A percentile compares a stretch with the other conserved stretches of the same genome.
Conservation (phyloP, 2,113 vertebrate species). For the Macroglossus sobrinus region DNA sequence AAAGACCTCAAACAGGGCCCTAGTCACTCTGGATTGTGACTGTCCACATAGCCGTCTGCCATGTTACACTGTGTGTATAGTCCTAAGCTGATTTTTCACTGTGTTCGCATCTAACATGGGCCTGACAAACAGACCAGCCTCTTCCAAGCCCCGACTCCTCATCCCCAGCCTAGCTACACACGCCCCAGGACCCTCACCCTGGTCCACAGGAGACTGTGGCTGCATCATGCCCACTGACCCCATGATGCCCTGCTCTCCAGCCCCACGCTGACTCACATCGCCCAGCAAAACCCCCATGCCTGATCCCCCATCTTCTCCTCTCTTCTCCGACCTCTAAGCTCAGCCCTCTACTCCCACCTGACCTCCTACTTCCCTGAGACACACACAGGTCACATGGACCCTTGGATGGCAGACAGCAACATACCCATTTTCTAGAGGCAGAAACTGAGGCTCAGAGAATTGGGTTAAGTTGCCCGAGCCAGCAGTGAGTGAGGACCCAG, state of each 20-base stretch:
- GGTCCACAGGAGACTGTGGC: rapidly evolving
- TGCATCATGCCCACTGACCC: not conserved
- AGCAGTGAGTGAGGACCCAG: not conserved
- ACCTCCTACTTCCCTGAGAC: not conserved
- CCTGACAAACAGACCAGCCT: not conserved
- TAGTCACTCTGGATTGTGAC: not conserved
- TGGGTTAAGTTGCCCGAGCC: not conserved
- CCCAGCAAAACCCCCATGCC: no score
- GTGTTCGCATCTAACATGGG: not conserved
- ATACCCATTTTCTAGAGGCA: not conserved
- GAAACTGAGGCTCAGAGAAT: not conserved
- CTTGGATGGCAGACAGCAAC: not conserved
- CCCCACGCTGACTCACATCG: rapidly evolving
- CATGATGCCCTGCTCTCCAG: not conserved
- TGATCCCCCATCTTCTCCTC: not conserved
- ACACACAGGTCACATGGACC: not conserved
- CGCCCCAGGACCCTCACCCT: rapidly evolving
- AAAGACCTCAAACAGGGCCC: not conserved
- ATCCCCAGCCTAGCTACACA: not conserved
- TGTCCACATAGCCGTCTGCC: rapidly evolving
- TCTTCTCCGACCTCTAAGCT: not conserved
- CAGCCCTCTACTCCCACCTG: not conserved
- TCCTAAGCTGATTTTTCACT: not conserved
- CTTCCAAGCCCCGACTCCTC: not conserved
- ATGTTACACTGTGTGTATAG: rapidly evolving